These are phyloP conservation scores for Colletes collaris DNA, from an alignment of 2,888 invertebrate genomes.

Conservation along the genomic window DNA sequence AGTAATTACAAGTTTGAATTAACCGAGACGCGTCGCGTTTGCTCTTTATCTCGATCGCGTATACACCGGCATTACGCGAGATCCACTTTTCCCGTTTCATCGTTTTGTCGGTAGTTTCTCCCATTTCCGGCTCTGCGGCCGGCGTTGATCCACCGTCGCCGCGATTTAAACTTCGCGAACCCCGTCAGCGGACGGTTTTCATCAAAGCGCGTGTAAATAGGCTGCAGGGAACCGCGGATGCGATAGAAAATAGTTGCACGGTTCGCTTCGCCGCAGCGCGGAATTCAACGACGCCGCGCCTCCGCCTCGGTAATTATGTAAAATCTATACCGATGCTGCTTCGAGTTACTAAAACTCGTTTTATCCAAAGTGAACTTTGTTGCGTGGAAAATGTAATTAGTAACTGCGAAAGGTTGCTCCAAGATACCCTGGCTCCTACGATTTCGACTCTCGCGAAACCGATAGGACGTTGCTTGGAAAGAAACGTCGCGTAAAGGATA, in stretches of 20 bases:
- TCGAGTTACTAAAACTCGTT: not conserved
- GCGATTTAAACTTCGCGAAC: slow-evolving; percentile 19
- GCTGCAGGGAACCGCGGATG: not conserved
- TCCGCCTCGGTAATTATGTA: not conserved
- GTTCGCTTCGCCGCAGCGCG: not conserved
- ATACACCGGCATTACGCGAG: slow-evolving; percentile 34
- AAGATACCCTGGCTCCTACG: not conserved
- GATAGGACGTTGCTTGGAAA: too few relatives aligned
- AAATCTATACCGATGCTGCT: not conserved
- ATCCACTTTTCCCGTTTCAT: slow-evolving; percentile 21
- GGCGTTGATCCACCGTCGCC: not conserved
- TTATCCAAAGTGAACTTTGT: not conserved
- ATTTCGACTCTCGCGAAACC: not conserved
- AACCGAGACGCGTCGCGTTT: slow-evolving; percentile 58
- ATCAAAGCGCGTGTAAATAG: too few relatives aligned
- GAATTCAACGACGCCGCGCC: not conserved
- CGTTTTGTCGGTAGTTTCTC: not conserved
- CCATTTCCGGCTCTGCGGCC: not conserved
- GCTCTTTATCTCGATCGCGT: slow-evolving; percentile 51
- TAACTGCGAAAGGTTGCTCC: not conserved
- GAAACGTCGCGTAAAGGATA: too few relatives aligned
- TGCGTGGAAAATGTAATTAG: not conserved
- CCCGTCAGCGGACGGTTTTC: not conserved
- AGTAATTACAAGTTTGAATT: slow-evolving; percentile 61
- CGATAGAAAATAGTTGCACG: slow-evolving; percentile 22